Conservation (phyloP, 2,888 invertebrate genomes). For the Scaptomyza tumidula region DNA sequence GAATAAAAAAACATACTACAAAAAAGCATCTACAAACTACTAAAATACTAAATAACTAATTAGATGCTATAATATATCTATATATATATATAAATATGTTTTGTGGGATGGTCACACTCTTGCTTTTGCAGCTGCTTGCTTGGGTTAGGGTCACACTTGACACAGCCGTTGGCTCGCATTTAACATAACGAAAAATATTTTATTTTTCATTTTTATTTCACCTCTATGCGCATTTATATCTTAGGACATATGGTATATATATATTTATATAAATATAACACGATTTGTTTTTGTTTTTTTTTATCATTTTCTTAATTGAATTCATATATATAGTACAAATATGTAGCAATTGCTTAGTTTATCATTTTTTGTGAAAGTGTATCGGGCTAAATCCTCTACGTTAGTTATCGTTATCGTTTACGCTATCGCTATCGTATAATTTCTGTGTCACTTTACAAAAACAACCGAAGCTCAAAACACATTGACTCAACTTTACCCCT, state of each 20-base stretch:
- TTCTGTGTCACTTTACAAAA: constrained; percentile 65
- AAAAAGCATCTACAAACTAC: constrained; percentile 52
- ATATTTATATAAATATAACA: constrained; percentile 67
- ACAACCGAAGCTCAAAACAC: constrained; percentile 80
- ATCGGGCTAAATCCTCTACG: constrained; percentile 40
- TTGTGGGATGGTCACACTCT: constrained; percentile 25
- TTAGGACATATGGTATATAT: constrained; percentile 37
- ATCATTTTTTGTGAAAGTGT: constrained; percentile 29
- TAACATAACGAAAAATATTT: constrained; percentile 40
- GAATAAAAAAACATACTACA: background rate
- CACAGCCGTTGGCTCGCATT: constrained; percentile 31
- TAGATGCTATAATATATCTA: constrained; percentile 3
- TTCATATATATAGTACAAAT: constrained; percentile 51
- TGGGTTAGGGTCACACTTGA: constrained; percentile 25
- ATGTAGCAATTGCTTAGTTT: constrained; percentile 71
- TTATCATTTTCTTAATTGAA: constrained; percentile 34
- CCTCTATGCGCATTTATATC: constrained; percentile 71
- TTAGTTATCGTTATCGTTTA: constrained; percentile 32
- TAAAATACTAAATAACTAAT: constrained; percentile 46
- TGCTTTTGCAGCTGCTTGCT: constrained; percentile 16
- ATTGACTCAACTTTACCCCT: constrained; percentile 61
- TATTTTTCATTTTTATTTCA: constrained; percentile 44
- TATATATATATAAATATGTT: background rate
- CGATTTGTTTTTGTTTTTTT: constrained; percentile 32
- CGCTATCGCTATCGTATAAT: constrained; percentile 45